Conservation (phyloP, 2,797 vertebrate genomes). For the Rhodeus uyekii region DNA sequence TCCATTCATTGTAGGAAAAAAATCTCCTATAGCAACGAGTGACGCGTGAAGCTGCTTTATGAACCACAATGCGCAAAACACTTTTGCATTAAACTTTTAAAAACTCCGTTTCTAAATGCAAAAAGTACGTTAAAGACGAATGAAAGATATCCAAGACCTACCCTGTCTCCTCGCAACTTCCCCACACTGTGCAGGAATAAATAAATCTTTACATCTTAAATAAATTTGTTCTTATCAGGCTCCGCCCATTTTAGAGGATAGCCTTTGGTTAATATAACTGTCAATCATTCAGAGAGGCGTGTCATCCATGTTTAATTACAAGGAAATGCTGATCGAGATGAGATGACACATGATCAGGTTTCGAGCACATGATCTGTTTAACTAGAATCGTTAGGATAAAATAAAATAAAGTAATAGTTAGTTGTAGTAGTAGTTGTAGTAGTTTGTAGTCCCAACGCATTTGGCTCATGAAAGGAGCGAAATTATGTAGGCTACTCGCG, state of each 20-base stretch:
- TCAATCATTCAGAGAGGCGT: background rate
- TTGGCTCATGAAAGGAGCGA: too few species aligned
- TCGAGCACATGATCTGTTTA: background rate
- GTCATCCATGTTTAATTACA: background rate
- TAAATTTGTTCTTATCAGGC: background rate
- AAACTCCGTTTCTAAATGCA: background rate
- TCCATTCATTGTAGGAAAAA: background rate
- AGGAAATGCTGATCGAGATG: background rate
- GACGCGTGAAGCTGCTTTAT: background rate
- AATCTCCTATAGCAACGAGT: conserved; percentile 39
- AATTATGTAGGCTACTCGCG: too few species aligned
- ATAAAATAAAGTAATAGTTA: background rate
- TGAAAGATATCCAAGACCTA: background rate
- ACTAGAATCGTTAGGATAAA: too few species aligned
- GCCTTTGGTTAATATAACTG: background rate
- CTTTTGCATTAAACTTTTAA: background rate
- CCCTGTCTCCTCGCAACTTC: background rate
- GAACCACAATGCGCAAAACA: background rate
- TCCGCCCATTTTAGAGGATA: background rate
- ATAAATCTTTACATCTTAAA: background rate
- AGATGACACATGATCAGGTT: too few species aligned
- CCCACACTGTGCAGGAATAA: background rate
- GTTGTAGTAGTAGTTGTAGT: too few species aligned
- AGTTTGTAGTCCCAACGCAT: too few species aligned
- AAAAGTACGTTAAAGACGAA: background rate